These are phyloP conservation scores for Anastrepha ludens DNA, from an alignment of 1,140 invertebrate genomes.

Conservation along the genomic window DNA sequence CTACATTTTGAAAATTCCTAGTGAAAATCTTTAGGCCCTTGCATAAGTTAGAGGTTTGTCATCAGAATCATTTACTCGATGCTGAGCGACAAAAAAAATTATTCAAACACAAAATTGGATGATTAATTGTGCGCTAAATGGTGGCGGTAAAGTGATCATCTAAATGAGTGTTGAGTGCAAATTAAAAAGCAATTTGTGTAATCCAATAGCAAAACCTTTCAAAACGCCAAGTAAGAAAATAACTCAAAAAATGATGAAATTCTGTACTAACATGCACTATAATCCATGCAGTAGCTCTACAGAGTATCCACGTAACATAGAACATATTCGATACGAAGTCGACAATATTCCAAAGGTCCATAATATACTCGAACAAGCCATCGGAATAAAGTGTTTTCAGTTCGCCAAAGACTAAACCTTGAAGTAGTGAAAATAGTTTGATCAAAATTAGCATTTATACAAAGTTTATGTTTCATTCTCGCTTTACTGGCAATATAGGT, in stretches of 20 bases:
- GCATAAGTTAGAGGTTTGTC: too few species aligned
- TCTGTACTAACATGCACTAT: constrained; percentile 82
- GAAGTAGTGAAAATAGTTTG: constrained; percentile 57
- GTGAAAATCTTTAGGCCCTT: too few species aligned
- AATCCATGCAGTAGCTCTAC: constrained; percentile 85
- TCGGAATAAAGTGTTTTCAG: constrained; percentile 90
- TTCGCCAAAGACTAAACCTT: constrained; percentile 93
- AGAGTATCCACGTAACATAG: constrained; percentile 92
- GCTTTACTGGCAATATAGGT: constrained; percentile 86
- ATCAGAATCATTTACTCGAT: too few species aligned
- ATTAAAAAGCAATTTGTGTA: too few species aligned
- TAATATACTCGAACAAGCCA: constrained; percentile 91
- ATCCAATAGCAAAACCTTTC: too few species aligned
- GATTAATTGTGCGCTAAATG: too few species aligned
- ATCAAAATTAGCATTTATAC: not conserved
- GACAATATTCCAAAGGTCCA: constrained; percentile 97
- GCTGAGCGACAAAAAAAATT: too few species aligned
- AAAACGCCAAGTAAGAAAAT: not conserved
- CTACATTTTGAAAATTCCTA: too few species aligned
- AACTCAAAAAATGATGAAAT: not conserved
- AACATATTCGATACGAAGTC: constrained; percentile 96
- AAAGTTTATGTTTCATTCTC: not conserved
- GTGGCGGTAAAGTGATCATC: too few species aligned
- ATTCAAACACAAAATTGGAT: too few species aligned
- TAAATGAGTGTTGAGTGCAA: too few species aligned